These are phyloP conservation scores for Agapetus fuscipes DNA, from an alignment of 2,888 invertebrate genomes.

Conservation along the genomic window DNA sequence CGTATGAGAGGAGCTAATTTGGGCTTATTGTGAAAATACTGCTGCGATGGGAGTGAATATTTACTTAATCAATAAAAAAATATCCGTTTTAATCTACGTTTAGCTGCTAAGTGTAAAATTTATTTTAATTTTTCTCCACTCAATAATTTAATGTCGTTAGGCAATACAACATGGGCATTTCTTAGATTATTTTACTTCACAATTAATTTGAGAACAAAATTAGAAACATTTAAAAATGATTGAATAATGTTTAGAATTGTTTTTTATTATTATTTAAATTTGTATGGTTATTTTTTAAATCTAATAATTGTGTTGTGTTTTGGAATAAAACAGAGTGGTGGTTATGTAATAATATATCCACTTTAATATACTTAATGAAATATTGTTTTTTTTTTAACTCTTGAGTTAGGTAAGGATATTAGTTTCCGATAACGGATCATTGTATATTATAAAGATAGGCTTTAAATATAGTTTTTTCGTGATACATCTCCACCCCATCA, in stretches of 20 bases:
- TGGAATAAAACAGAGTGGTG: no score
- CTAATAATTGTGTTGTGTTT: slow-evolving; percentile 10
- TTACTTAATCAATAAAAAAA: slow-evolving; percentile 9
- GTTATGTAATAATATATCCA: no score
- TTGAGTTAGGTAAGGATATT: slow-evolving; percentile 5
- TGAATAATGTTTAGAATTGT: slow-evolving; percentile 5
- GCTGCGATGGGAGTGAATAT: slow-evolving; percentile 1
- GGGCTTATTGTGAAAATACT: no score
- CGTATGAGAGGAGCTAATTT: no score
- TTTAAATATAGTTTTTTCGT: slow-evolving; percentile 11
- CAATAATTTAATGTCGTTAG: slow-evolving; percentile 17
- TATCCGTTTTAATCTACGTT: slow-evolving; percentile 20
- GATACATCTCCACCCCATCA: slow-evolving; percentile 11
- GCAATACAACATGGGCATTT: slow-evolving; percentile 19
- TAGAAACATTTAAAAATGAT: slow-evolving; percentile 5
- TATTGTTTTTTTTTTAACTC: slow-evolving; percentile 13
- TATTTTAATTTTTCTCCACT: slow-evolving; percentile 17
- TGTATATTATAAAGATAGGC: slow-evolving; percentile 11
- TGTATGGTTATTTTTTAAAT: slow-evolving; percentile 7
- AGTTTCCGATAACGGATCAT: slow-evolving; percentile 7
- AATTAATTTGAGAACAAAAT: slow-evolving; percentile 5
- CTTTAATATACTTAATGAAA: no score
- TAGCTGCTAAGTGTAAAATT: slow-evolving; percentile 15
- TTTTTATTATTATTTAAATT: slow-evolving; percentile 8
- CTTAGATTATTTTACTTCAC: slow-evolving; percentile 13